Conservation (phyloP, 1,140 invertebrate species). For the Archivesica marissinica region DNA sequence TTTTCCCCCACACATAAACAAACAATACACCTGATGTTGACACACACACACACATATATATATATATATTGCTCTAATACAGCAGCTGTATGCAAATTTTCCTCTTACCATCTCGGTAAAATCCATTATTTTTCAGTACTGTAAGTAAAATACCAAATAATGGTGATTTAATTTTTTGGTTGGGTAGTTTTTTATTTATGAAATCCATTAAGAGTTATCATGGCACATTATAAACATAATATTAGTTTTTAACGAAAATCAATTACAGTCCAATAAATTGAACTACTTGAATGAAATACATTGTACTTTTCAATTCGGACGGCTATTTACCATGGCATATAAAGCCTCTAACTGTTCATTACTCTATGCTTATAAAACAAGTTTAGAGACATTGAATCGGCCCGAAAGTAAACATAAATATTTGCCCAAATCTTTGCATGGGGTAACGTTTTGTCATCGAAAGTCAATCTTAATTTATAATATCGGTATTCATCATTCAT, state of each 20-base stretch:
- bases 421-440: slow-evolving; percentile 25
- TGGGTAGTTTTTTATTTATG: neutral
- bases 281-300: neutral
- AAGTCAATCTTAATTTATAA: too few species aligned
- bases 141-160: neutral
- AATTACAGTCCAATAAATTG: neutral
- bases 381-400: neutral
- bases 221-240: neutral
- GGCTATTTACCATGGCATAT: neutral
- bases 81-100: neutral
- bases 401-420: slow-evolving; percentile 10
- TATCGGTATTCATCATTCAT: too few species aligned
- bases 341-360: neutral
- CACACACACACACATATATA: too few species aligned
- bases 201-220: neutral
- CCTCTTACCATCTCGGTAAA: neutral
- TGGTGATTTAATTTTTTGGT: neutral
- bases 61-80: too few species aligned
- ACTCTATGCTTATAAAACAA: neutral
- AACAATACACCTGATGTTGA: too few species aligned
- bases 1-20: too few species aligned
- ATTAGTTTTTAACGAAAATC: neutral
- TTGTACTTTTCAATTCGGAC: neutral
- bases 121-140: too few species aligned
- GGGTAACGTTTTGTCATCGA: too few species aligned